phyloP scores from a whole-genome alignment of 2,888 invertebrate species.

The Penaeus monodon region DNA sequence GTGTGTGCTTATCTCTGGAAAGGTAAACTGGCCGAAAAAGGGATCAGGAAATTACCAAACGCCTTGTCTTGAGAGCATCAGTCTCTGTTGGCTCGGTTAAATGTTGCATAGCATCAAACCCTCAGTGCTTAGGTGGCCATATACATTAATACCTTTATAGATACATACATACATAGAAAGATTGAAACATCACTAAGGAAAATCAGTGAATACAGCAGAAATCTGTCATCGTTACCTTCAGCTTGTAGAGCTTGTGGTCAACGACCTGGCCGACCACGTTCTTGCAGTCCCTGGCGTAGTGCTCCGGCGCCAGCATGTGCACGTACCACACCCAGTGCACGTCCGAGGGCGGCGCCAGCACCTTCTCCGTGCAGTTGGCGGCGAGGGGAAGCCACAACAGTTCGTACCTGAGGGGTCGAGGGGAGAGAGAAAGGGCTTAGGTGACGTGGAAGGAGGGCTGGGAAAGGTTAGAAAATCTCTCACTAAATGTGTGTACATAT shows the following conservation, averaged over 20 bases:
- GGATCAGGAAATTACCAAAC: too few species aligned
- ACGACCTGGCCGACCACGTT: conserved; percentile 52
- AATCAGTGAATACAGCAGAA: too few species aligned
- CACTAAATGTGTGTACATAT: conserved; percentile 6
- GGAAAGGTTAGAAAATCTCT: not conserved
- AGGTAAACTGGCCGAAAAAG: too few species aligned
- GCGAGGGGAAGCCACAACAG: conserved; percentile 62
- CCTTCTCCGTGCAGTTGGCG: conserved; percentile 55
- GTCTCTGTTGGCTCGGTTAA: too few species aligned
- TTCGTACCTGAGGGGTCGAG: conserved; percentile 47
- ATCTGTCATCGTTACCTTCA: conserved; percentile 23
- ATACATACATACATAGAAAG: too few species aligned
- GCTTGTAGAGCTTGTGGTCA: conserved; percentile 53
- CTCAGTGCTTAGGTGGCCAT: too few species aligned
- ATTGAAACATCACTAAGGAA: too few species aligned
- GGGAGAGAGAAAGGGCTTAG: not conserved
- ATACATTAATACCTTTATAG: too few species aligned
- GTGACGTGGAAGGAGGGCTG: not conserved
- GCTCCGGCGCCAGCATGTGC: conserved; percentile 61
- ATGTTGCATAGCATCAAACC: too few species aligned
- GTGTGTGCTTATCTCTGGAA: too few species aligned
- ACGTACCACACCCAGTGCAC: conserved; percentile 64
- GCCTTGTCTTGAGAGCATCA: too few species aligned
- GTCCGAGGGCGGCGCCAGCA: conserved; percentile 58
- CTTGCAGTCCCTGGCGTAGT: conserved; percentile 57